A percentile compares a stretch with the other conserved stretches of the same genome.
Conservation (phyloP, 2,888 invertebrate genomes). For the Resseliella maxima region DNA sequence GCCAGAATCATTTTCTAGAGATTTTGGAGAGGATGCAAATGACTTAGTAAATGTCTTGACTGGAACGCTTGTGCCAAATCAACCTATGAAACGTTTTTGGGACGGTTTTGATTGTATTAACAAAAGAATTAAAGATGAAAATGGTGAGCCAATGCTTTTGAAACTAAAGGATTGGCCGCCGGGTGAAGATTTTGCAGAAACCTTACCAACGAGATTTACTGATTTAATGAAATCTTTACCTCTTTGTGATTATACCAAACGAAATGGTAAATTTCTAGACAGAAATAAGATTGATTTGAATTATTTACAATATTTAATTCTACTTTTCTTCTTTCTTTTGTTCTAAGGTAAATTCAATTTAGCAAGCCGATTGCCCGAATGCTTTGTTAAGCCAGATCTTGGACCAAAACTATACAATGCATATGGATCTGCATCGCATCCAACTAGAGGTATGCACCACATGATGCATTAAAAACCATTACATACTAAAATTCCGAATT, state of each 20-base stretch:
- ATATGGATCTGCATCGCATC: slow-evolving; percentile 86
- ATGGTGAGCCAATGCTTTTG: slow-evolving; percentile 86
- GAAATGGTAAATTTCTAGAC: no score
- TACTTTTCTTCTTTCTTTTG: no score
- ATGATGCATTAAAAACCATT: slow-evolving; percentile 63
- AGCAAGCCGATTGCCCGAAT: slow-evolving; percentile 89
- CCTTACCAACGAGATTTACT: slow-evolving; percentile 84
- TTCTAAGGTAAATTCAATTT: slow-evolving; percentile 90
- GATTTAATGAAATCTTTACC: slow-evolving; percentile 92
- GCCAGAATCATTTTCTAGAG: slow-evolving; percentile 88
- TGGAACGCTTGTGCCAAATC: slow-evolving; percentile 88
- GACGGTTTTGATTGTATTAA: slow-evolving; percentile 92
- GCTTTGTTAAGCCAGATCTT: slow-evolving; percentile 93
- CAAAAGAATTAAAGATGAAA: slow-evolving; percentile 82
- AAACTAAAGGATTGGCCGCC: slow-evolving; percentile 99
- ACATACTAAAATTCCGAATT: no score
- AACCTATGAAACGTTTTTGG: slow-evolving; percentile 95
- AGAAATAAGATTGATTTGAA: no score
- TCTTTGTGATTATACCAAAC: slow-evolving; percentile 89
- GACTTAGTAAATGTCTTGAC: slow-evolving; percentile 94
- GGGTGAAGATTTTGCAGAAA: slow-evolving; percentile 91
- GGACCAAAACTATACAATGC: slow-evolving; percentile 99
- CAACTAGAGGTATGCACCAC: no score
- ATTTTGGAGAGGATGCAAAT: slow-evolving; percentile 92
- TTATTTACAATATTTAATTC: no score